Conservation (phyloP, 1,140 invertebrate species). For the Parapsyche elsis region DNA sequence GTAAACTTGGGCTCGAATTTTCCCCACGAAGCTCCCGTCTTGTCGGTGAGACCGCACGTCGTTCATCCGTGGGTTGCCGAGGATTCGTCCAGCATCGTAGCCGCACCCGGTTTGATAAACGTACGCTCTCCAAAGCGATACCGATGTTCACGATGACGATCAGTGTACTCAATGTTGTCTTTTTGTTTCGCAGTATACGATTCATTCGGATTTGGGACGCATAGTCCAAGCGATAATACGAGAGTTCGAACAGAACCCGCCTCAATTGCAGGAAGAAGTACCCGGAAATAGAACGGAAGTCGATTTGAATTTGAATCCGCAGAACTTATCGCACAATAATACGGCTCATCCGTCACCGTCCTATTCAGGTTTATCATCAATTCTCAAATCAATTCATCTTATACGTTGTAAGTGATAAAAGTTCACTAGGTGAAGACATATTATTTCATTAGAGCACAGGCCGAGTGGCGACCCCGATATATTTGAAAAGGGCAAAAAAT, state of each 20-base stretch:
- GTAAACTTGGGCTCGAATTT: constrained; percentile 75
- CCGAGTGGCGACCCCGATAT: too few relatives aligned
- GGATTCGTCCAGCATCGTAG: constrained; percentile 72
- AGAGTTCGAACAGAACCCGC: constrained; percentile 70
- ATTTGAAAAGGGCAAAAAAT: too few relatives aligned
- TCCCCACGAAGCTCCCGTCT: constrained; percentile 78
- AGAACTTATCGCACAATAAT: background rate
- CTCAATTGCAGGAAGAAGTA: constrained; percentile 16
- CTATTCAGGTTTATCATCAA: constrained; percentile 2
- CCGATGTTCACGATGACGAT: too few relatives aligned
- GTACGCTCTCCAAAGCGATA: too few relatives aligned
- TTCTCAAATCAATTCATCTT: constrained; percentile 1
- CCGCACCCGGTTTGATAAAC: constrained; percentile 78
- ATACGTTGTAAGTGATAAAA: too few relatives aligned
- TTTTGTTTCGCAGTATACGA: constrained; percentile 70
- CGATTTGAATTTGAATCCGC: constrained; percentile 2
- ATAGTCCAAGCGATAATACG: constrained; percentile 82
- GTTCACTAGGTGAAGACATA: too few relatives aligned
- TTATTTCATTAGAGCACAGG: too few relatives aligned
- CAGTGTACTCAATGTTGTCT: background rate
- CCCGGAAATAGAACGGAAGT: background rate
- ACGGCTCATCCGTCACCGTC: constrained; percentile 3
- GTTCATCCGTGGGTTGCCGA: constrained; percentile 76
- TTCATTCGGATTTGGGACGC: constrained; percentile 80
- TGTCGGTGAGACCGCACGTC: constrained; percentile 74